phyloP scores from a whole-genome alignment of 2,113 vertebrate species.

The Erythrolamprus reginae region DNA sequence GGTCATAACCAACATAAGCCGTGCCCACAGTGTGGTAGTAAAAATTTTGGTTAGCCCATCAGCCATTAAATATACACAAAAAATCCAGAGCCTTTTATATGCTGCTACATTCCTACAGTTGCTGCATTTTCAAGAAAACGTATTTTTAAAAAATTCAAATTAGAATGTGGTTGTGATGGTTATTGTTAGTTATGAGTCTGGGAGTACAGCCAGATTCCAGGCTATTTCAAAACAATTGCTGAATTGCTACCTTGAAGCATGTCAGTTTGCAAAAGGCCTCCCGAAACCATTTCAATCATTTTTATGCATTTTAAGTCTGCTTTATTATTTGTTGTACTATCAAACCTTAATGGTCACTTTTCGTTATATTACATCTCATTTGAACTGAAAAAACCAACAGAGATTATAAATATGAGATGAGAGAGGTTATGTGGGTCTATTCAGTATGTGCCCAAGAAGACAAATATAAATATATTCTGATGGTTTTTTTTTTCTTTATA shows the following conservation, averaged over 20 bases:
- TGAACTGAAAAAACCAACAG: background rate
- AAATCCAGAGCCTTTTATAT: slow-evolving; percentile 16
- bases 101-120: slow-evolving; percentile 16
- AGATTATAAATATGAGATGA: background rate
- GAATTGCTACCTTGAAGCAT: background rate
- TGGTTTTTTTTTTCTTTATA: background rate
- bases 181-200: background rate
- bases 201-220: background rate
- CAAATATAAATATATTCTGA: background rate
- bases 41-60: too few relatives aligned
- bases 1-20: too few relatives aligned
- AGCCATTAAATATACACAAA: slow-evolving; percentile 32
- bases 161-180: background rate
- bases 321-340: background rate
- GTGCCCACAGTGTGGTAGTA: too few relatives aligned
- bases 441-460: background rate
- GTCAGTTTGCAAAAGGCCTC: background rate
- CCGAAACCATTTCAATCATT: background rate
- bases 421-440: background rate
- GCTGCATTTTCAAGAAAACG: slow-evolving; percentile 1
- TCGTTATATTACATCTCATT: background rate
- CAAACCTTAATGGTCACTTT: background rate
- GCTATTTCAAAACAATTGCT: background rate
- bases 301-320: background rate
- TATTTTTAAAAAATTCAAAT: background rate